Percentiles rank a stretch among this genome's conserved stretches.
Conservation (phyloP, 2,113 vertebrate species). For the Ailurus styani region DNA sequence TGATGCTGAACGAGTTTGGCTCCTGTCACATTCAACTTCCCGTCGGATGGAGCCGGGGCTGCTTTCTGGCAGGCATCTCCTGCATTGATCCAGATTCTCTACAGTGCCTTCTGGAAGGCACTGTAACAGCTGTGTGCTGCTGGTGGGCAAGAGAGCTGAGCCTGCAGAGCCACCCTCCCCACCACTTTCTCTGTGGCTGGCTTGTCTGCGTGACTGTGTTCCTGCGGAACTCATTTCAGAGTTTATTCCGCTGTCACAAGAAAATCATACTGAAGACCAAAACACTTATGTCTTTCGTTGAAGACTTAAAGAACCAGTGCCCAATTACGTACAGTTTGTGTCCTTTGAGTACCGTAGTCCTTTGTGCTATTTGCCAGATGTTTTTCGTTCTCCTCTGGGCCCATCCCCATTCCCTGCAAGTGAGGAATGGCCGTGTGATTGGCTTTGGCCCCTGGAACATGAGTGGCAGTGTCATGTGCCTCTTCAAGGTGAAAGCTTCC, state of each 20-base stretch:
- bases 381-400: not conserved
- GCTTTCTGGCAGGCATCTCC: not conserved
- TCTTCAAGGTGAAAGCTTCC: not conserved
- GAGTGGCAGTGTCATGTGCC: not conserved
- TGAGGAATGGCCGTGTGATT: not conserved
- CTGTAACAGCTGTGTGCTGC: not conserved
- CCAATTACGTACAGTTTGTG: not conserved
- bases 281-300: not conserved
- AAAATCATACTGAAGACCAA: not conserved
- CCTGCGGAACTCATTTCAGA: not conserved
- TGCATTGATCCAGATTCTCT: not conserved
- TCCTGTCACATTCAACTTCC: conserved; percentile 31
- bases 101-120: not conserved
- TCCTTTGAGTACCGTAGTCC: not conserved
- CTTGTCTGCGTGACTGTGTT: not conserved
- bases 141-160: not conserved
- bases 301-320: not conserved
- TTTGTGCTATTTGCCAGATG: not conserved
- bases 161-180: not conserved
- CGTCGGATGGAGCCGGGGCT: not conserved
- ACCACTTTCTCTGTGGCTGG: not conserved
- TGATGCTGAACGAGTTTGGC: not conserved
- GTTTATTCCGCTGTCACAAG: not conserved
- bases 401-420: not conserved
- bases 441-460: not conserved